Evolutionary conservation across 2,113 vertebrate genomes (phyloP).

Genomic region (Delphinus delphis): DNA sequence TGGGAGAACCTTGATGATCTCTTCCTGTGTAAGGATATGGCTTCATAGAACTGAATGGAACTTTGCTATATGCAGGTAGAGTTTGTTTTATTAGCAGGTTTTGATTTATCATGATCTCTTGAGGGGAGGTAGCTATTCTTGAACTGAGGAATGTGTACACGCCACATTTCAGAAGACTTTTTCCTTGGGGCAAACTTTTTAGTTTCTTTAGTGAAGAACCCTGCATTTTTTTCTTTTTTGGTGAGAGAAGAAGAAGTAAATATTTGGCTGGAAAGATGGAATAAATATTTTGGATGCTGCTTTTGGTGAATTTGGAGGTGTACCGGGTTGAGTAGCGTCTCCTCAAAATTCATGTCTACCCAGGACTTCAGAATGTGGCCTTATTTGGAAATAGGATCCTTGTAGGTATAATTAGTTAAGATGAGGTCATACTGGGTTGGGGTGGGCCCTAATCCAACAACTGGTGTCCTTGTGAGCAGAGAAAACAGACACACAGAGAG

Average conservation of each 20-base stretch:
- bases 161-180: neutral
- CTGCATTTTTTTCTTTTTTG: neutral
- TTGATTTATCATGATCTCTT: neutral
- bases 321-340: neutral
- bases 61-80: neutral
- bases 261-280: neutral
- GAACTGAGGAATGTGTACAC: neutral
- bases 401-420: neutral
- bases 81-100: neutral
- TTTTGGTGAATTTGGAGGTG: neutral
- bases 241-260: neutral
- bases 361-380: neutral
- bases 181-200: neutral
- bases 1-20: neutral
- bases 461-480: neutral
- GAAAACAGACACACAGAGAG: neutral
- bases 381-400: slow-evolving; percentile 4
- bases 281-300: neutral
- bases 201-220: neutral
- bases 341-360: neutral
- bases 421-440: neutral
- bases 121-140: neutral
- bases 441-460: neutral
- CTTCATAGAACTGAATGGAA: neutral
- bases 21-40: neutral